Evolutionary conservation across 2,113 vertebrate species (phyloP).

Genomic region (Pao palembangensis): DNA sequence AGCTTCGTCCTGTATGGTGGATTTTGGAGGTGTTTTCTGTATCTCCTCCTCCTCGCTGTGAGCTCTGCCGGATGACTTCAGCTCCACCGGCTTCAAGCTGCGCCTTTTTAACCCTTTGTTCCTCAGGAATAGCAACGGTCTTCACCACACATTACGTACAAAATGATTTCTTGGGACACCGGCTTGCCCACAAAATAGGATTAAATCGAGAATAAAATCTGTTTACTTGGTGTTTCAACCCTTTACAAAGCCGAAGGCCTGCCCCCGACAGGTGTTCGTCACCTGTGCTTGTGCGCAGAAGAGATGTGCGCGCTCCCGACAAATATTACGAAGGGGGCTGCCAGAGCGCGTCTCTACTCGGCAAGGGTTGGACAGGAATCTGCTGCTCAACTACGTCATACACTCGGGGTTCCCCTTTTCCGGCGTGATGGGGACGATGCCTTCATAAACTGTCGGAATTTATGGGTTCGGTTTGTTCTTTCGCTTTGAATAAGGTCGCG

Average conservation of each 20-base stretch:
- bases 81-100: conserved; percentile 58
- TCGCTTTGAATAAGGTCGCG: too few relatives aligned
- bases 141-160: background rate
- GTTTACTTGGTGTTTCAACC: background rate
- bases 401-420: conserved; percentile 54
- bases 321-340: background rate
- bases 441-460: conserved; percentile 22
- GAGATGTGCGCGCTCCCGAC: background rate
- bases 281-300: conserved; percentile 12
- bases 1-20: conserved; percentile 13
- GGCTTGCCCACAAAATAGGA: background rate
- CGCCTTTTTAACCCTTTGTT: conserved; percentile 72
- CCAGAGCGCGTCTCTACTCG: background rate
- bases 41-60: conserved; percentile 43
- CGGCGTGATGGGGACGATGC: conserved; percentile 29
- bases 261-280: conserved; percentile 20
- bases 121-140: conserved; percentile 6
- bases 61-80: conserved; percentile 65
- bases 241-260: too few relatives aligned
- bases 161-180: background rate
- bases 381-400: conserved; percentile 57
- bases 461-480: background rate
- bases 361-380: conserved; percentile 45
- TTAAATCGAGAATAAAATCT: background rate
- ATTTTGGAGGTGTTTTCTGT: conserved; percentile 41